Conservation (phyloP, 2,113 vertebrate species). For the Mus spicilegus region DNA sequence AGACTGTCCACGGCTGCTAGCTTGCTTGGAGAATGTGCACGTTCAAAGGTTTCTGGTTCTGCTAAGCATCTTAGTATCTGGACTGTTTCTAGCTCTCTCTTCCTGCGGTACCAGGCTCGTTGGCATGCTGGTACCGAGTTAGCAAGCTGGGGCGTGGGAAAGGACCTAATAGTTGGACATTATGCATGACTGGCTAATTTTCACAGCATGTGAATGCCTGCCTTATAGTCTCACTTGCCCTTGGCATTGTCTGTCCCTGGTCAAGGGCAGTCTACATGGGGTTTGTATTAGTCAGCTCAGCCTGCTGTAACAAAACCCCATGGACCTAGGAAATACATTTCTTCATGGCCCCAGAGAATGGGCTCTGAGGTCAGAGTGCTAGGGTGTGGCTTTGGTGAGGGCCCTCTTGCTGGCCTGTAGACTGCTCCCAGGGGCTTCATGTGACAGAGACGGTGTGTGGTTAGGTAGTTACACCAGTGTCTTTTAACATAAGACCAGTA, state of each 20-base stretch:
- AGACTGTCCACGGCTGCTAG: slow-evolving; percentile 1
- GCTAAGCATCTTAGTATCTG: not conserved
- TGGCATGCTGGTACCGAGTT: not conserved
- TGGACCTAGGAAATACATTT: not conserved
- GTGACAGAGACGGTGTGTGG: not conserved
- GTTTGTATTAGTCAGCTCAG: not conserved
- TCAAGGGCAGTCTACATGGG: not conserved
- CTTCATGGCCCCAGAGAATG: not conserved
- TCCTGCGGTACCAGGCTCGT: not conserved
- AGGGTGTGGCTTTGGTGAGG: not conserved
- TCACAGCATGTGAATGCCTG: not conserved
- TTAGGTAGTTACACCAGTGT: not conserved
- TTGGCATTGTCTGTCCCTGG: not conserved
- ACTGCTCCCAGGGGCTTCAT: not conserved
- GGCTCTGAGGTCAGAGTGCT: not conserved
- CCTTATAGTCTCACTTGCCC: not conserved
- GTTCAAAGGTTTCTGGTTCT: not conserved
- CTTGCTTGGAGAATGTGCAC: not conserved
- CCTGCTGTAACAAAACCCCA: not conserved
- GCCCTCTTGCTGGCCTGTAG: not conserved
- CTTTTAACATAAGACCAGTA: not conserved
- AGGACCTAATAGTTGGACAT: not conserved
- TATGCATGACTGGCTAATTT: not conserved
- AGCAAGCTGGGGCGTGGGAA: not conserved
- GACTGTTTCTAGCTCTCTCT: not conserved